phyloP scores from a whole-genome alignment of 2,888 invertebrate genomes.

The Pantelozetes paolii region DNA sequence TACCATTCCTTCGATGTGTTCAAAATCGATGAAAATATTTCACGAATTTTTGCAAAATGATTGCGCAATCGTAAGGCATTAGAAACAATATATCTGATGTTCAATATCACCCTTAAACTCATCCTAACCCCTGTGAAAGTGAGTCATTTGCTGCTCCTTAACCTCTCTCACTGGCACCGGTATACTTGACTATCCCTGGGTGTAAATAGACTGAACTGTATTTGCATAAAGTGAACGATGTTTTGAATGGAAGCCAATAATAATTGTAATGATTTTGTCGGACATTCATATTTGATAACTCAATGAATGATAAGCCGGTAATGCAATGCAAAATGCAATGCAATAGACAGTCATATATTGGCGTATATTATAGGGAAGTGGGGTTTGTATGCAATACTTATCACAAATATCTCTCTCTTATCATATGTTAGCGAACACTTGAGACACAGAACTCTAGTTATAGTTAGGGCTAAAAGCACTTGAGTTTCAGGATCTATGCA shows the following conservation, averaged over 20 bases:
- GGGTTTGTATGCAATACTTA: slow-evolving; percentile 13
- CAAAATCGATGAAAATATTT: too few species aligned
- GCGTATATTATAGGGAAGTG: neutral
- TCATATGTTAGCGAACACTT: slow-evolving; percentile 18
- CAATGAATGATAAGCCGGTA: too few species aligned
- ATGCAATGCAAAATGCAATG: too few species aligned
- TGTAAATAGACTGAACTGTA: neutral
- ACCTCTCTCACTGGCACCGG: too few species aligned
- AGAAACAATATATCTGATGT: too few species aligned
- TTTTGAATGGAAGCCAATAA: neutral
- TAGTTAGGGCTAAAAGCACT: slow-evolving; percentile 23
- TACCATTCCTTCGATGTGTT: too few species aligned
- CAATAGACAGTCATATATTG: neutral
- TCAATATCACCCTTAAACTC: too few species aligned
- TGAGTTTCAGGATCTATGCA: slow-evolving; percentile 18
- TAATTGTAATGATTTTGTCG: slow-evolving; percentile 8
- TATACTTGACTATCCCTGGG: too few species aligned
- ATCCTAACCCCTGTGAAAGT: too few species aligned
- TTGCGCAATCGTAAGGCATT: too few species aligned
- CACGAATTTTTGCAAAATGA: too few species aligned
- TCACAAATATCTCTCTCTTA: slow-evolving; percentile 2
- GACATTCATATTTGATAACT: neutral
- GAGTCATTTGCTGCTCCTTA: too few species aligned
- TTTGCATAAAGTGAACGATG: neutral
- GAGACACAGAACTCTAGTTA: slow-evolving; percentile 19